These are phyloP conservation scores for Lysiphlebus fabarum DNA, from an alignment of 1,140 invertebrate genomes.

Conservation along the genomic window DNA sequence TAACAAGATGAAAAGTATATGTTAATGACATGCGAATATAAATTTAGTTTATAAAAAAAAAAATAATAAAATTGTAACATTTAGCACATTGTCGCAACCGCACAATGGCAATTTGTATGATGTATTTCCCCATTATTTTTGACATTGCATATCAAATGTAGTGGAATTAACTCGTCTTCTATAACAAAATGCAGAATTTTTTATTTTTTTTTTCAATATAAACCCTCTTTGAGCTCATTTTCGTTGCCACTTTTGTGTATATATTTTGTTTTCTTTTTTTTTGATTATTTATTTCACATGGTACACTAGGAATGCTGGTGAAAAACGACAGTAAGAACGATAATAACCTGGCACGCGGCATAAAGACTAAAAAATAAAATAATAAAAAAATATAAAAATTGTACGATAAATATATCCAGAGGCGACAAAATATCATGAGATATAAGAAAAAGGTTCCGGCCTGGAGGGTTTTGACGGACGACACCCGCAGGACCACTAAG, in stretches of 20 bases:
- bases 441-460: slow-evolving; percentile 37
- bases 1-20: background rate
- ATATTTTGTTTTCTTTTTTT: slow-evolving; percentile 16
- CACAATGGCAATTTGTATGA: slow-evolving; percentile 54
- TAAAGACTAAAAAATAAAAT: background rate
- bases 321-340: slow-evolving; percentile 25
- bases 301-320: slow-evolving; percentile 19
- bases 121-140: slow-evolving; percentile 44
- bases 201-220: slow-evolving; percentile 2
- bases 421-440: slow-evolving; percentile 44
- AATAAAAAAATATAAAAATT: slow-evolving; percentile 20
- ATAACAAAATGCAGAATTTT: background rate
- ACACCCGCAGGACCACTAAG: slow-evolving; percentile 52
- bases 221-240: slow-evolving; percentile 6
- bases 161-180: slow-evolving; percentile 47
- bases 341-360: slow-evolving; percentile 28
- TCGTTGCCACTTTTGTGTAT: slow-evolving; percentile 8
- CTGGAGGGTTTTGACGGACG: slow-evolving; percentile 40
- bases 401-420: slow-evolving; percentile 40
- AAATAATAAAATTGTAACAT: slow-evolving; percentile 13
- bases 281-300: slow-evolving; percentile 14
- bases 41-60: slow-evolving; percentile 2
- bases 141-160: slow-evolving; percentile 47
- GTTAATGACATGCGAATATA: background rate
- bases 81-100: slow-evolving; percentile 53